Base-by-base conservation (phyloP, 2,797 vertebrate species). In the Uromys caudimaculatus region DNA sequence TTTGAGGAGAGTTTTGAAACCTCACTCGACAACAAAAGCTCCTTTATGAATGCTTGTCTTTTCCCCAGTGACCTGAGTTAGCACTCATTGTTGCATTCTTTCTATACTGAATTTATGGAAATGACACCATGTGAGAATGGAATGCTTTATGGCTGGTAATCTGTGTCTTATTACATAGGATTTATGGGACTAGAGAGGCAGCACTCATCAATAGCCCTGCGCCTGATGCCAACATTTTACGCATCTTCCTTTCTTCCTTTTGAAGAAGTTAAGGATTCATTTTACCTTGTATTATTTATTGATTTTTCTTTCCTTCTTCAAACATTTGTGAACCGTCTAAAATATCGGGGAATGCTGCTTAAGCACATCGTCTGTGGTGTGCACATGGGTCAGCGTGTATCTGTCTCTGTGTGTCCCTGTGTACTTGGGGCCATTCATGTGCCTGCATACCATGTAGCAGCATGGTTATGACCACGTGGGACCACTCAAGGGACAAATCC, bases 81-180 rank as follows among this genome's bases (percentile, higher is more conserved):
- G 95, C 92, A 91, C 62, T 92, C 90, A 21, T 24, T 11, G 21
- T 73, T 54, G 71, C 64, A 75, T 19, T 95, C 94, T 96, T 94
- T 97, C 96, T 27, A 56, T 1, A 0, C 47, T 13, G 1, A 82
- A 58, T 94, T 96, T 96, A 81, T 90, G 95, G 96, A 91, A 97
- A 96, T 90, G 84, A 91, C 2, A 21, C 13, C 71, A 85, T 87
- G 95, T 92, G 94, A 98, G 97, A 94, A 91, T 54, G 79, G 94
- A 96, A 97, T 97, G 88, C 78, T 97, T 95, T 90, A 95, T 89
- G 76, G 82, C 97, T 92, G 95, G 95, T 79, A 96, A 96, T 95
- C 76, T 4, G 4, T 92, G 38, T 17, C 97, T 98, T 96, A 94
- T 97, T 96, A 96, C 11, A 11, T 32, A 0, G 27, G 88, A 77